These are phyloP conservation scores for Parapsyche elsis DNA, from an alignment of 1,140 invertebrate genomes.

Conservation along the genomic window DNA sequence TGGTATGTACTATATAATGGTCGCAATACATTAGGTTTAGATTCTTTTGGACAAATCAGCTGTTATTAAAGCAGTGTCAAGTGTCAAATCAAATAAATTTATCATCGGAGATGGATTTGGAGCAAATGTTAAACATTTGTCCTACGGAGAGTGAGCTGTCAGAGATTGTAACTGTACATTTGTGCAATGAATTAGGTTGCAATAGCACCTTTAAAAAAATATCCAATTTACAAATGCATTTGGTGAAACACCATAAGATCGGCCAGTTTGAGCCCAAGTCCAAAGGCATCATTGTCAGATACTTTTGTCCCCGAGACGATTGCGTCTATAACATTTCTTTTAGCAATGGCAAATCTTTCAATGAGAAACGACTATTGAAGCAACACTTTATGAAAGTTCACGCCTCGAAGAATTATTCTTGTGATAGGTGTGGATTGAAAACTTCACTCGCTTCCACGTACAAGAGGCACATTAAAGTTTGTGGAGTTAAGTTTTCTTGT, in stretches of 20 bases:
- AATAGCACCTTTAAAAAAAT: slow-evolving; percentile 35
- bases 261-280: not conserved
- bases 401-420: slow-evolving; percentile 35
- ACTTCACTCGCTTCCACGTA: slow-evolving; percentile 20
- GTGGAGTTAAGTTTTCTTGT: slow-evolving; percentile 38
- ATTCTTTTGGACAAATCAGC: no score
- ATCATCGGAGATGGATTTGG: no score
- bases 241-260: slow-evolving; percentile 46
- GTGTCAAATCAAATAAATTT: no score
- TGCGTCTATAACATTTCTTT: slow-evolving; percentile 35
- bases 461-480: slow-evolving; percentile 24
- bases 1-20: no score
- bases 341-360: not conserved
- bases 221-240: slow-evolving; percentile 42
- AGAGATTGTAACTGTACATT: slow-evolving; percentile 12
- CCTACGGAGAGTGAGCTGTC: slow-evolving; percentile 12
- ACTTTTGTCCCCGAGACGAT: slow-evolving; percentile 32
- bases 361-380: slow-evolving; percentile 36
- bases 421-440: slow-evolving; percentile 33
- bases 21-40: no score
- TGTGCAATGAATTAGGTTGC: slow-evolving; percentile 37
- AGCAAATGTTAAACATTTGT: not conserved
- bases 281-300: not conserved
- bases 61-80: no score
- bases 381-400: slow-evolving; percentile 51